Evolutionary conservation across 1,140 invertebrate genomes (phyloP).

Genomic region (Formica exsecta): DNA sequence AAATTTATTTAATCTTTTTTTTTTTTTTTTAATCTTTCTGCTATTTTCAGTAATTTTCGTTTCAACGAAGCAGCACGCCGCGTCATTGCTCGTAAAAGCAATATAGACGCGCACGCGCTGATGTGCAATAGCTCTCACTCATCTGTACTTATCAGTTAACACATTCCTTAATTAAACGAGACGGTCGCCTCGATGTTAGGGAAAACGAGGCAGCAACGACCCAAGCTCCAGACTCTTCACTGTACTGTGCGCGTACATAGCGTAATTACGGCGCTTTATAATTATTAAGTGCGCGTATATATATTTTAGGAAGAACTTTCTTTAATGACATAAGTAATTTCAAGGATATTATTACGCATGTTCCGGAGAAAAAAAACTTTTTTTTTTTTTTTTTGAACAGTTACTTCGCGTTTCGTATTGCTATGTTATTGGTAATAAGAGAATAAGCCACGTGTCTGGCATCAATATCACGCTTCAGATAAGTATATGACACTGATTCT

Average conservation of each 20-base stretch:
- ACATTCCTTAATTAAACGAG: constrained; percentile 62
- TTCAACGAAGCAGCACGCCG: not conserved
- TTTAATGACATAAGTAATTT: constrained; percentile 17
- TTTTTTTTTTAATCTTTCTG: not conserved
- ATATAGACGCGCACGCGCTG: constrained; percentile 49
- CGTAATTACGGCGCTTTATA: constrained; percentile 38
- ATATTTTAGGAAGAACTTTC: constrained; percentile 10
- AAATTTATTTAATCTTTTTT: not conserved
- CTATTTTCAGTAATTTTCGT: constrained; percentile 11
- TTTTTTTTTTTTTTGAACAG: not conserved
- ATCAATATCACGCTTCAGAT: not conserved
- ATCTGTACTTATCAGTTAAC: constrained; percentile 64
- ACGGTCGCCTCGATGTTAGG: constrained; percentile 55
- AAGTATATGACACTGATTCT: constrained; percentile 3
- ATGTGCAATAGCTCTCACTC: constrained; percentile 31
- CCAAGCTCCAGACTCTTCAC: constrained; percentile 1
- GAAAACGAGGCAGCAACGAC: constrained; percentile 51
- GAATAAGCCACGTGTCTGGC: constrained; percentile 6
- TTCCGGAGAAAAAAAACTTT: not conserved
- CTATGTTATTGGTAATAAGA: too few relatives aligned
- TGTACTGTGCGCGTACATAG: not conserved
- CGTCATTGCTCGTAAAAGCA: constrained; percentile 26
- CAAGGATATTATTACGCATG: not conserved
- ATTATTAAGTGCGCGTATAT: constrained; percentile 44
- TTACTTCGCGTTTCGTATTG: not conserved